Conservation (phyloP, 2,888 invertebrate genomes). For the Neoascia interrupta region DNA sequence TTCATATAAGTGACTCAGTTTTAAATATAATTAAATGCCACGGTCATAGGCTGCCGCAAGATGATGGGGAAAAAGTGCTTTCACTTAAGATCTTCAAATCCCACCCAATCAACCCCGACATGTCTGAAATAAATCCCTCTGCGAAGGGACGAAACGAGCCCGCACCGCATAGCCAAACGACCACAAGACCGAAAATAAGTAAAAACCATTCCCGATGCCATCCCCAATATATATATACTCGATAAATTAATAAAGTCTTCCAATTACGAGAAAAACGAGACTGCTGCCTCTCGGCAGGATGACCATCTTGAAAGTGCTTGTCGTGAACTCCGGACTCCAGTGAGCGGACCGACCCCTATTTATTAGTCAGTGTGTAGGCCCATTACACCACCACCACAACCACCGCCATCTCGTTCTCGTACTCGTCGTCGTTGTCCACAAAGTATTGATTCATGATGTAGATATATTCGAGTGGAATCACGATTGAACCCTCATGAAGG, state of each 20-base stretch:
- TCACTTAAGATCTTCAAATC: conserved; percentile 32
- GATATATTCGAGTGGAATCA: conserved; percentile 46
- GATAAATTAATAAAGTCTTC: conserved; percentile 66
- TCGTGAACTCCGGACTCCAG: conserved; percentile 7
- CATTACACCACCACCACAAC: conserved; percentile 8
- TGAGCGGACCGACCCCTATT: conserved; percentile 25
- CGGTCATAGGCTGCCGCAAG: too few relatives aligned
- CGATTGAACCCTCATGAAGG: conserved; percentile 50
- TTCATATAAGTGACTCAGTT: conserved; percentile 18
- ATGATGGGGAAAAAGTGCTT: conserved; percentile 15
- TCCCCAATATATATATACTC: conserved; percentile 14
- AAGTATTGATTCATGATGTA: conserved; percentile 63
- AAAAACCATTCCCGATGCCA: conserved; percentile 10
- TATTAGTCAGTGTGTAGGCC: conserved; percentile 36
- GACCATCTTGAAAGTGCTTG: conserved; percentile 33
- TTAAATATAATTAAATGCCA: conserved; percentile 18
- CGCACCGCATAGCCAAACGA: too few relatives aligned
- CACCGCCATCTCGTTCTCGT: background rate
- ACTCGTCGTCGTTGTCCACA: conserved; percentile 9
- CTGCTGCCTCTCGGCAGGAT: conserved; percentile 38
- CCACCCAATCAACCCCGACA: conserved; percentile 35
- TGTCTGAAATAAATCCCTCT: conserved; percentile 24
- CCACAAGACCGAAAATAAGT: conserved; percentile 22
- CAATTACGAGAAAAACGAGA: conserved; percentile 60
- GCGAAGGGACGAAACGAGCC: conserved; percentile 17